Evolutionary conservation across 2,113 vertebrate genomes (phyloP).

Genomic region (Proteles cristata): DNA sequence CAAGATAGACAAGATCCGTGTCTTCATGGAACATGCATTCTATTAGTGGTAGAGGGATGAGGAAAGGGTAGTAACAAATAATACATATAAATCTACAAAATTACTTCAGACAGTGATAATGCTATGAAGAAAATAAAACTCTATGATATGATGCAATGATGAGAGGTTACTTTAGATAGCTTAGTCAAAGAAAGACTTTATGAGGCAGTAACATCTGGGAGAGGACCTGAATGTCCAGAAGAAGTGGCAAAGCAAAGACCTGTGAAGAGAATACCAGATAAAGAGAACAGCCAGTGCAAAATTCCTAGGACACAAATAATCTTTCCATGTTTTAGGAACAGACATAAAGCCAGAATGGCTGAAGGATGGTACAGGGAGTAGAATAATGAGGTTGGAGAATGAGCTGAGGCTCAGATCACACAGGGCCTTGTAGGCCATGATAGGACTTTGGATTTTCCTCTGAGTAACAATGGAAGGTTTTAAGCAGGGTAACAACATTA

Average conservation of each 20-base stretch:
- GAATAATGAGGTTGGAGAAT: neutral
- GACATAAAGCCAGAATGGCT: neutral
- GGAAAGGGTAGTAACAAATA: neutral
- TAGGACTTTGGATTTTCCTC: neutral
- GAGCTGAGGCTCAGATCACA: neutral
- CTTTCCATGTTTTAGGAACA: constrained; percentile 4
- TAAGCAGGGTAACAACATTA: neutral
- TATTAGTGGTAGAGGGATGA: neutral
- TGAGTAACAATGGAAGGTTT: constrained; percentile 11
- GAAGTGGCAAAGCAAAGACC: neutral
- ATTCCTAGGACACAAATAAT: constrained; percentile 10
- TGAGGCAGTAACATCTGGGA: neutral
- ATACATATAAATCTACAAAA: neutral
- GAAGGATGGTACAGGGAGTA: neutral
- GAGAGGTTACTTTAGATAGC: neutral
- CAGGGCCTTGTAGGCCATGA: neutral
- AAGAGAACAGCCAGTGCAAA: neutral
- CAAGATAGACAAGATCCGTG: neutral
- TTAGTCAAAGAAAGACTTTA: neutral
- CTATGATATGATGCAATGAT: neutral
- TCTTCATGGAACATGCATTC: neutral
- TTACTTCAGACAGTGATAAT: neutral
- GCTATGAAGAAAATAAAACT: neutral
- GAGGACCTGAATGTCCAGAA: neutral
- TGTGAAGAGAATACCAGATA: neutral